Evolutionary conservation across 1,140 invertebrate genomes (phyloP).

Genomic region (Trichoplusia ni): DNA sequence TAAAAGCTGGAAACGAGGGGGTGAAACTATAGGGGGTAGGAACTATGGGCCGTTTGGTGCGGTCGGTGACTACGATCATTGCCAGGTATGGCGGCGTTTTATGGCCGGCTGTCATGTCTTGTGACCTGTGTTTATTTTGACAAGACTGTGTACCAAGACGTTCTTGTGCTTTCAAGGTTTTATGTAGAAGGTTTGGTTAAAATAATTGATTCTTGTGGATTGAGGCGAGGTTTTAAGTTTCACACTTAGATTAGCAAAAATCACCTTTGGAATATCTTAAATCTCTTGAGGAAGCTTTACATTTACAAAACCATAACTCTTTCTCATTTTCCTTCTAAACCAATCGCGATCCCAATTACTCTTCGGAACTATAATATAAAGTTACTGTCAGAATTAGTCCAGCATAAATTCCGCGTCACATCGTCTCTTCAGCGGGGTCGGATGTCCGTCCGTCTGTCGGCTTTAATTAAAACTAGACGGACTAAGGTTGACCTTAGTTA

Average conservation of each 20-base stretch:
- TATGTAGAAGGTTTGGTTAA: too few species aligned
- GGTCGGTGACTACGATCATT: constrained; percentile 41
- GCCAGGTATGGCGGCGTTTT: constrained; percentile 40
- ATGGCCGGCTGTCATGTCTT: constrained; percentile 10
- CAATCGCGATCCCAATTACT: too few species aligned
- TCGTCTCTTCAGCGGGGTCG: not conserved
- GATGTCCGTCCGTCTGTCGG: constrained; percentile 15
- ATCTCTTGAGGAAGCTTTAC: too few species aligned
- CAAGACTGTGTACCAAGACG: not conserved
- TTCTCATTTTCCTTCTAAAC: too few species aligned
- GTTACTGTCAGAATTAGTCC: constrained; percentile 1
- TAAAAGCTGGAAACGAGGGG: constrained; percentile 77
- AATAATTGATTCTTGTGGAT: too few species aligned
- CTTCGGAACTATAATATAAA: too few species aligned
- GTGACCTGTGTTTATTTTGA: constrained; percentile 2
- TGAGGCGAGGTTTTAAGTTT: too few species aligned
- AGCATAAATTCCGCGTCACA: not conserved
- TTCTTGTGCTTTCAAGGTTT: too few species aligned
- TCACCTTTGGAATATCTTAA: too few species aligned
- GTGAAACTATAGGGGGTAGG: constrained; percentile 60
- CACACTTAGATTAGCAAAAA: too few species aligned
- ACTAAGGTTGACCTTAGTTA: constrained; percentile 13
- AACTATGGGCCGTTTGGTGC: constrained; percentile 44
- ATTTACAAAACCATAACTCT: too few species aligned
- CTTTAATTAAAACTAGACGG: constrained; percentile 22